Evolutionary conservation across 2,888 invertebrate genomes (phyloP), one percentile per base, ranked within the genome.

Genomic region (Conchocele bisecta): DNA sequence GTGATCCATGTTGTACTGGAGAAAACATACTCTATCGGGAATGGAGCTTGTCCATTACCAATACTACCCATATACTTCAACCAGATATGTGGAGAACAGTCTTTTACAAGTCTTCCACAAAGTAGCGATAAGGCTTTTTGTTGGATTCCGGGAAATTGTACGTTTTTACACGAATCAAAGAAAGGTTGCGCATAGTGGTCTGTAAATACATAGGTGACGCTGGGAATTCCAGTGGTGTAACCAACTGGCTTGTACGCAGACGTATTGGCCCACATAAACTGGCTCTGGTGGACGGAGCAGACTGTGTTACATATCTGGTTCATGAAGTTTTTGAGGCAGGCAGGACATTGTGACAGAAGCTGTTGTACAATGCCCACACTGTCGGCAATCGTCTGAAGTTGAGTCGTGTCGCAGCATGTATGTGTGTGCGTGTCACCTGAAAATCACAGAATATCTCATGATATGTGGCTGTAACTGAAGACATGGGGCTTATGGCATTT

Each of bases 291-390:
- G 0, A 95, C 94, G 22, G 94, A 93, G 91, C 98, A 98, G 0
- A 97, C 95, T 91, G 97, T 93, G 65, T 94, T 94, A 90, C 98
- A 98, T 83, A 97, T 94, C 84, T 97, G 95, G 75, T 94, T 93
- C 39, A 94, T 92, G 89, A 98, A 95, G 92, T 98, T 98, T 77
- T 93, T 93, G 92, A 95, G 93, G 90, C 98, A 99, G 0, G 96
- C 94, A 0, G 98, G 98, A 91, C 98, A 99, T 58, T 97, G 93
- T 39, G 93, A 92, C 31, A 98, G 80, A 69, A 97, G 93, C 89
- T 94, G 93, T 46, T 94, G 94, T 0, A 95, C 95, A 71, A 94
- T 91, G 2, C 89, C 81, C 78, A 96, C 91, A 71, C 86, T 89
- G 6, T 51, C 58, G 3, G 84, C 78, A 26, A 92, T 67, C 11